Evolutionary conservation across 2,888 invertebrate species (phyloP).

Genomic region (Falcaria lacertinaria): DNA sequence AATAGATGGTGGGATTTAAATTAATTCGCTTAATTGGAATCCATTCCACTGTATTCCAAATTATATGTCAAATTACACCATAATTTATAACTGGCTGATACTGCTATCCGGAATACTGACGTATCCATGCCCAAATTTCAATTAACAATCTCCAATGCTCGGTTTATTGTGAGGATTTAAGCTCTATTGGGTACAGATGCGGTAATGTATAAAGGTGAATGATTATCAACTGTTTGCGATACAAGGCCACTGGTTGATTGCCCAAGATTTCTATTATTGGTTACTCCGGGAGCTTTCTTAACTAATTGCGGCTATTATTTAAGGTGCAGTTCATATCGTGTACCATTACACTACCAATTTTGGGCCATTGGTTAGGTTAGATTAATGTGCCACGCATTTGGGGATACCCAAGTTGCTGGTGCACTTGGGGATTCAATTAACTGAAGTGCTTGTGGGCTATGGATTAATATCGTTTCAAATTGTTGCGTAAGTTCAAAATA

Average conservation of each 20-base stretch:
- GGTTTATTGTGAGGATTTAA: not conserved
- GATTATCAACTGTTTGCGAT: not conserved
- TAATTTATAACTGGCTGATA: constrained; percentile 28
- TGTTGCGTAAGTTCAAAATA: not conserved
- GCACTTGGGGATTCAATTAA: not conserved
- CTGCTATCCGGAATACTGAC: not conserved
- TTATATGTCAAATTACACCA: constrained; percentile 28
- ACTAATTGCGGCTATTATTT: constrained; percentile 32
- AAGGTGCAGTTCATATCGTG: constrained; percentile 22
- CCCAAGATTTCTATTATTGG: constrained; percentile 24
- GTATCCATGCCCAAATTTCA: not conserved
- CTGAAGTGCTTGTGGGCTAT: not conserved
- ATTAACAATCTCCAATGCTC: not conserved
- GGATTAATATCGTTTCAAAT: not conserved
- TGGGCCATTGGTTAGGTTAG: constrained; percentile 5
- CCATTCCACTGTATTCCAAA: constrained; percentile 20
- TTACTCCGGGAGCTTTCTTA: constrained; percentile 20
- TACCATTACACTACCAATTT: constrained; percentile 25
- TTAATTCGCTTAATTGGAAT: constrained; percentile 30
- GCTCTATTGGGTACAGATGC: not conserved
- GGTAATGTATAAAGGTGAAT: not conserved
- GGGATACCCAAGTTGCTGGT: not conserved
- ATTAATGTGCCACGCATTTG: not conserved
- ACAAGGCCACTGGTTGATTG: constrained; percentile 1
- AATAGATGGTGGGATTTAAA: constrained; percentile 10